Evolutionary conservation across 2,888 invertebrate species (phyloP).

Genomic region (Heliconius erato): DNA sequence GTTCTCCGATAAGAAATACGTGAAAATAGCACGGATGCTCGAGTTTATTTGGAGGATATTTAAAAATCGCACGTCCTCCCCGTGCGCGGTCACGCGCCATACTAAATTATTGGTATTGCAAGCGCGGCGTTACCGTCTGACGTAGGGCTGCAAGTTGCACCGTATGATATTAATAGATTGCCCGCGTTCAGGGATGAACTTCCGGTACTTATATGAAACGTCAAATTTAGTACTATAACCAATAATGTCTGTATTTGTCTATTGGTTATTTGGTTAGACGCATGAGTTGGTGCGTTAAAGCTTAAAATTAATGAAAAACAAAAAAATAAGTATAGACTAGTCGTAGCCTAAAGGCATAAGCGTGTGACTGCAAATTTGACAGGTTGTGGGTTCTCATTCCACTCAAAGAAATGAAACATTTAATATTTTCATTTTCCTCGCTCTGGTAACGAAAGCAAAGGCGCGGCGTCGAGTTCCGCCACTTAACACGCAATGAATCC

Average conservation of each 20-base stretch:
- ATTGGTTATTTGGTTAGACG: too few relatives aligned
- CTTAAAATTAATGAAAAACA: too few relatives aligned
- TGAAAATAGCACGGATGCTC: conserved; percentile 34
- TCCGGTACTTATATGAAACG: not conserved
- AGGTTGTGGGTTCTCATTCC: too few relatives aligned
- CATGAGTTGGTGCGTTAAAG: too few relatives aligned
- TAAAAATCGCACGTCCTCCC: conserved; percentile 61
- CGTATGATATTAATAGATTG: conserved; percentile 29
- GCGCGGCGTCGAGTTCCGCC: too few relatives aligned
- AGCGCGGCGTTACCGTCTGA: conserved; percentile 65
- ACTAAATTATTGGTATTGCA: conserved; percentile 78
- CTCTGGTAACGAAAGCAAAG: too few relatives aligned
- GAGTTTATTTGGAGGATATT: conserved; percentile 22
- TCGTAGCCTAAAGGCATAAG: too few relatives aligned
- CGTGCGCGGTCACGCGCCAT: conserved; percentile 75
- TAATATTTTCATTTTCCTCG: too few relatives aligned
- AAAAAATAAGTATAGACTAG: too few relatives aligned
- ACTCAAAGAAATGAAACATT: too few relatives aligned
- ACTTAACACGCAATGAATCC: too few relatives aligned
- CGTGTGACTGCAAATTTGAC: too few relatives aligned
- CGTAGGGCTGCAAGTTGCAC: conserved; percentile 45
- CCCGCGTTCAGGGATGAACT: conserved; percentile 33
- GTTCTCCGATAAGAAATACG: conserved; percentile 37
- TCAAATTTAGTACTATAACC: not conserved
- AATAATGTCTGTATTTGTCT: not conserved